phyloP scores from a whole-genome alignment of 2,888 invertebrate genomes.

The Zeuzera pyrina region DNA sequence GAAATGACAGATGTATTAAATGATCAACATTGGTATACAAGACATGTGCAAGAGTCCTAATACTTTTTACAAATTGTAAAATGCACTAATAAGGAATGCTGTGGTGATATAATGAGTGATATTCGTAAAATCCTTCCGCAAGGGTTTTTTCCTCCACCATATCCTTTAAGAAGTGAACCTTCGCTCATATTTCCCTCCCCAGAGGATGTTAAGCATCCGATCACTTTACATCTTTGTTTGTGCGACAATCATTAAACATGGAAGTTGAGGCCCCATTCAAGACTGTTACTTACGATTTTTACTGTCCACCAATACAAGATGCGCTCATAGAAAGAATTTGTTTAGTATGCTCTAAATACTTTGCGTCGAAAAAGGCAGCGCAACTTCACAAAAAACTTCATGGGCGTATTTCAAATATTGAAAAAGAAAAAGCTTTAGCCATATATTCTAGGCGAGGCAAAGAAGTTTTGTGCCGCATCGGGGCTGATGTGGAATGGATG shows the following conservation, averaged over 20 bases:
- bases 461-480: constrained; percentile 7
- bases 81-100: constrained; percentile 2
- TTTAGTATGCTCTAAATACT: too few relatives aligned
- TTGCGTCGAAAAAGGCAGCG: too few relatives aligned
- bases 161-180: too few relatives aligned
- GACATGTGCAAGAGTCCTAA: constrained; percentile 3
- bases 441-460: constrained; percentile 5
- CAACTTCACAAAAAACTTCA: constrained; percentile 4
- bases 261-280: too few relatives aligned
- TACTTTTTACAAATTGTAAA: constrained; percentile 4
- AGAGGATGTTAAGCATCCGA: too few relatives aligned
- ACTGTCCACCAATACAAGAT: too few relatives aligned
- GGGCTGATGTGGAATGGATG: constrained; percentile 5
- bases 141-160: constrained; percentile 5
- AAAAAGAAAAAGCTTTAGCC: constrained; percentile 6
- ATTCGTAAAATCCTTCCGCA: constrained; percentile 1
- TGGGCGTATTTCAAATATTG: constrained; percentile 5
- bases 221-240: too few relatives aligned
- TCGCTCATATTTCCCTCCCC: too few relatives aligned
- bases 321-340: too few relatives aligned
- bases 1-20: not conserved
- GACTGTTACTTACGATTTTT: too few relatives aligned
- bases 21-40: constrained; percentile 3
- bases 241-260: too few relatives aligned
- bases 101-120: constrained; percentile 1